These are phyloP conservation scores for Dioctria rufipes DNA, from an alignment of 2,888 invertebrate species.

Conservation along the genomic window DNA sequence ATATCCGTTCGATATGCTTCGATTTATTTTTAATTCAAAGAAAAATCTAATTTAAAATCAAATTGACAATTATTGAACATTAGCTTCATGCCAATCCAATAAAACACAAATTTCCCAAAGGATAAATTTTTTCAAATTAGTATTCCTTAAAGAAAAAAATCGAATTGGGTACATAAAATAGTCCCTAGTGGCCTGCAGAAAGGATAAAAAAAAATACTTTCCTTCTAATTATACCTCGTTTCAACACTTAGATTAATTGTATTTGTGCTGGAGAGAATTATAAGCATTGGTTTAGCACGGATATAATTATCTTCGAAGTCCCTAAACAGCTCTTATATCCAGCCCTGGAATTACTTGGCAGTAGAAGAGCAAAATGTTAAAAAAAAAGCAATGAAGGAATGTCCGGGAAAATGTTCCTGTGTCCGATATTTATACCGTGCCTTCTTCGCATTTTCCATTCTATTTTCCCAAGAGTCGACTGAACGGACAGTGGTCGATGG, in stretches of 20 bases:
- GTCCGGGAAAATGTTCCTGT: neutral
- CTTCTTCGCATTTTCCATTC: conserved; percentile 33
- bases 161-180: too few relatives aligned
- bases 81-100: neutral
- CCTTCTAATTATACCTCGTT: conserved; percentile 21
- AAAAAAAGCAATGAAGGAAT: conserved; percentile 37
- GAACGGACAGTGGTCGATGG: neutral
- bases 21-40: too few relatives aligned
- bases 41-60: too few relatives aligned
- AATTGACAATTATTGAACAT: neutral
- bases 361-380: neutral
- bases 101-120: conserved; percentile 24
- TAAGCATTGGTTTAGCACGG: conserved; percentile 28
- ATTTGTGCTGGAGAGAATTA: conserved; percentile 16
- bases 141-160: too few relatives aligned
- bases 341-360: conserved; percentile 6
- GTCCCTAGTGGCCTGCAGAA: neutral
- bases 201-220: conserved; percentile 17
- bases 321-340: conserved; percentile 36
- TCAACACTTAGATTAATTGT: conserved; percentile 35
- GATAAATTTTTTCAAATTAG: conserved; percentile 7
- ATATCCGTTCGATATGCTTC: too few relatives aligned
- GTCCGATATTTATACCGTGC: neutral
- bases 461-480: neutral
- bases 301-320: conserved; percentile 36